Evolutionary conservation across 2,888 invertebrate genomes (phyloP).

Genomic region (Daptonema setosum): DNA sequence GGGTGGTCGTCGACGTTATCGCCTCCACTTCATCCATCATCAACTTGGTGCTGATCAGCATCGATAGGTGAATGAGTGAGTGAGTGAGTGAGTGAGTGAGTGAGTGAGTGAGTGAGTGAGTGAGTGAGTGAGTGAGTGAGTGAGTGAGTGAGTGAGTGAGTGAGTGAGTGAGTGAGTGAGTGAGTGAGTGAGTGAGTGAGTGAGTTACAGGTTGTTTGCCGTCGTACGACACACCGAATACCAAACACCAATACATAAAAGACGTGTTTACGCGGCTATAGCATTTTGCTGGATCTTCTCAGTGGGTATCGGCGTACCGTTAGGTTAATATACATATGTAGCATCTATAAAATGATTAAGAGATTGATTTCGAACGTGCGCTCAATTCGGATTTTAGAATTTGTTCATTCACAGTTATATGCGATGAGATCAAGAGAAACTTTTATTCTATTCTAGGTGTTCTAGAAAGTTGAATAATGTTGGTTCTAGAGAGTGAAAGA

Average conservation of each 20-base stretch:
- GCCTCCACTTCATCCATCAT: constrained; percentile 60
- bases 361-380: too few species aligned
- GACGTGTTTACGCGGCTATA: constrained; percentile 22
- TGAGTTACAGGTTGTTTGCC: constrained; percentile 6
- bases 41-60: constrained; percentile 66
- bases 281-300: constrained; percentile 24
- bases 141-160: neutral
- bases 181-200: neutral
- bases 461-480: too few species aligned
- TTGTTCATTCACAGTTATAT: too few species aligned
- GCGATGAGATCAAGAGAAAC: too few species aligned
- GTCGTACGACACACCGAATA: constrained; percentile 17
- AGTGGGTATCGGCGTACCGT: constrained; percentile 19
- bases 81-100: neutral
- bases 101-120: neutral
- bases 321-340: too few species aligned
- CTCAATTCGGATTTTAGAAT: too few species aligned
- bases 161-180: neutral
- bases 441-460: too few species aligned
- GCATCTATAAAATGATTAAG: too few species aligned
- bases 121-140: neutral
- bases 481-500: too few species aligned
- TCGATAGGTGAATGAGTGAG: neutral
- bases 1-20: neutral
- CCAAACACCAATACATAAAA: constrained; percentile 22